Base-by-base conservation (phyloP, 2,113 vertebrate genomes). In the Microcebus griseorufus region DNA sequence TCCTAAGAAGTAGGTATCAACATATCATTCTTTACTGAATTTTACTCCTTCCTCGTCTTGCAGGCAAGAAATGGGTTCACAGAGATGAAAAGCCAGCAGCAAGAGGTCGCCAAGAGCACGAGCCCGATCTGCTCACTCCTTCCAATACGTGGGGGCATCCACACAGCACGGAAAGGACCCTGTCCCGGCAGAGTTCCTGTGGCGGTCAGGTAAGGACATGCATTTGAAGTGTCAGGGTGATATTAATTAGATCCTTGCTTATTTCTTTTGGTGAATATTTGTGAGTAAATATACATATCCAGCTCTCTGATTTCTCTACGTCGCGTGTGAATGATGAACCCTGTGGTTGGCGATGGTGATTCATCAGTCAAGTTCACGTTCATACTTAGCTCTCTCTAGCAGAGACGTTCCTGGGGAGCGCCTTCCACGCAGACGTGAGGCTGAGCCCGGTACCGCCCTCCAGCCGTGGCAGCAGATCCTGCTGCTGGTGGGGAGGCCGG, bases 251-350 rank as follows among this genome's bases (percentile, higher is more conserved):
- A 82, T 23, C 37, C 37, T 12, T 48, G 79, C 42, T 96, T 14
- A 14, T 86, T 94, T 81, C 51, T 95, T 91, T 51, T 65, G 92
- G 65, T 67, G 60, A 67, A 51, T 62, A 34, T 85, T 60, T 85
- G 14, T 62, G 37, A 94, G 80, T 75, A 76, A 73, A 55, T 73
- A 93, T 64, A 16, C 29, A 67, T 60, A 67, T n/a, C 6, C 58
- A 82, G 51, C 25, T 6, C 48, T 65, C 27, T 53, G 17, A 32
- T 70, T 82, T 96, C 79, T 87, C 87, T 65, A 65, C 85, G 48
- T 79, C 32, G 10, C 13, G 9, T 85, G 78, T 92, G 64, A 64
- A 58, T 70, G 18, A 76, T 70, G 82, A n/a, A 42, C 27, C 4
- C 5, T 87, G 51, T 78, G 45, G 82, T 95, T 72, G 78, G 67